A percentile compares a stretch with the other conserved stretches of the same genome.
These are phyloP conservation scores for Drosophila acutilabella DNA, from an alignment of 2,888 invertebrate genomes.

Conservation along the genomic window DNA sequence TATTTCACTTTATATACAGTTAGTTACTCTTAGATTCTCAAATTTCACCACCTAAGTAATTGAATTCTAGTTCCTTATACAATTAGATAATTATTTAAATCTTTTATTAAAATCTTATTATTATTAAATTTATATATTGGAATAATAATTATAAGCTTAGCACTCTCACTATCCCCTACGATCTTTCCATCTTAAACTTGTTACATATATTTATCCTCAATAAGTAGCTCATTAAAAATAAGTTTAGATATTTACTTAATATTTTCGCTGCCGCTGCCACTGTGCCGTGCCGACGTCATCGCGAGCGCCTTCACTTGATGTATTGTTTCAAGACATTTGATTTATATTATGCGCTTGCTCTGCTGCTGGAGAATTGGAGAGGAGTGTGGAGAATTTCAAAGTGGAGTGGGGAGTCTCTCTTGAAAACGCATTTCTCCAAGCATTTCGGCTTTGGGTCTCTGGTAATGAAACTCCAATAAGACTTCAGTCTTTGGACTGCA, in stretches of 20 bases:
- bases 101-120: too few species aligned
- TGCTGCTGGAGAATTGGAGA: slow-evolving; percentile 9
- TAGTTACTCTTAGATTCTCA: too few species aligned
- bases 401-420: not conserved
- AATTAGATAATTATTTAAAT: too few species aligned
- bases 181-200: too few species aligned
- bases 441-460: slow-evolving; percentile 26
- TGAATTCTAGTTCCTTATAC: too few species aligned
- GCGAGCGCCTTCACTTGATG: slow-evolving; percentile 69
- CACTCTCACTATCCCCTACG: too few species aligned
- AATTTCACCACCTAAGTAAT: too few species aligned
- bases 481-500: slow-evolving; percentile 15
- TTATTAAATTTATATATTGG: too few species aligned
- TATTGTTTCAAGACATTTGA: slow-evolving; percentile 75
- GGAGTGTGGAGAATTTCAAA: not conserved
- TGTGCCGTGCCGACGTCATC: slow-evolving; percentile 35
- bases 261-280: not conserved
- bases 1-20: too few species aligned
- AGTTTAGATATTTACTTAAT: not conserved
- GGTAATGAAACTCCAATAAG: slow-evolving; percentile 77
- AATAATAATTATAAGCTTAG: too few species aligned
- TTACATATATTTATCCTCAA: too few species aligned
- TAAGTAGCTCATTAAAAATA: too few species aligned
- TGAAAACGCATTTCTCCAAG: slow-evolving; percentile 53
- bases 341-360: slow-evolving; percentile 63